Evolutionary conservation across 2,113 vertebrate genomes (phyloP), one percentile per base, ranked within the genome.

Genomic region (Mustela lutreola): DNA sequence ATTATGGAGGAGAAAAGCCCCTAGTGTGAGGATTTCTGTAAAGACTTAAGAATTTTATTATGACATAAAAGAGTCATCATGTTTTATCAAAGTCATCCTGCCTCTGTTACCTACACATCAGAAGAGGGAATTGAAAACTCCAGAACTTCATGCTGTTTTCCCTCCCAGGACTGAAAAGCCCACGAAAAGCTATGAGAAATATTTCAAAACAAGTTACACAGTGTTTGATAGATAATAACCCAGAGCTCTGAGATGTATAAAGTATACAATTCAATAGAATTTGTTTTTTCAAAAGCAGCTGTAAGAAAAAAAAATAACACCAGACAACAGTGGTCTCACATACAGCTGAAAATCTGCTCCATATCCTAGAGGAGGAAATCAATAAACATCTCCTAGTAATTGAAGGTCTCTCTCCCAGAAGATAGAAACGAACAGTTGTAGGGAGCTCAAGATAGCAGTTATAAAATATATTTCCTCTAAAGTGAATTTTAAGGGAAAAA

Each of bases 141-240:
- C 28, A 92, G 50, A 85, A 21, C 58, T 96, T 62, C 16, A 14
- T 94, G 78, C 86, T 87, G 81, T 19, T 75, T 91, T 97, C 48
- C 67, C 56, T 96, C 76, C 82, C 33, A 97, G 84, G 75, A 71
- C 12, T 87, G 81, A 22, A 97, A 97, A 89, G 91, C 73, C n/a
- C 31, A 65, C 8, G 16, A 94, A 97, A 96, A 98, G 7, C 62
- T 76, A 48, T 89, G 79, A 97, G 91, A 98, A 97, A 95, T 78
- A 97, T 85, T 93, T 94, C 86, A 89, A 97, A 97, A 10, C 81
- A 88, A 95, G 71, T 82, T 95, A 10, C 60, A 56, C 73, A 93
- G 48, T 94, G 36, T 97, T 93, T 97, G 95, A 93, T 96, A 95
- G 96, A 95, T 98, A 98, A 98, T 91, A 90, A 92, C 45, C 70